These are phyloP conservation scores for Menidia menidia DNA, from an alignment of 2,797 vertebrate genomes.

Conservation along the genomic window DNA sequence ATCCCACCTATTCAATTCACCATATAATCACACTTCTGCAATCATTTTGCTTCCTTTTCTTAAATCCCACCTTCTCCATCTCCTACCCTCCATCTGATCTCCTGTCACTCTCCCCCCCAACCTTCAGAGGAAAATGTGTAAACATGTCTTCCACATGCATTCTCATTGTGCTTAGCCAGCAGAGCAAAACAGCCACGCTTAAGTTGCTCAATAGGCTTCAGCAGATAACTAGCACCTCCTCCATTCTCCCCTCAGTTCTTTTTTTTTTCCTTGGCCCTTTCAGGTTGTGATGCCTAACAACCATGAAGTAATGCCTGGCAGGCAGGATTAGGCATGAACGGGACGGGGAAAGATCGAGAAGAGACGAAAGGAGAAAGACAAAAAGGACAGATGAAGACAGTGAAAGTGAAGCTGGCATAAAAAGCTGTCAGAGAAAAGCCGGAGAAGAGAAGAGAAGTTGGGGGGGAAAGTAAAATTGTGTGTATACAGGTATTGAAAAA, in stretches of 20 bases:
- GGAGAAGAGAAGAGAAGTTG: slow-evolving; percentile 24
- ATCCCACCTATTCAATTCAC: slow-evolving; percentile 52
- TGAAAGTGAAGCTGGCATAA: slow-evolving; percentile 54
- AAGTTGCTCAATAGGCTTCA: slow-evolving; percentile 75
- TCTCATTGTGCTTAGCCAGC: slow-evolving; percentile 75
- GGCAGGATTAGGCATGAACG: slow-evolving; percentile 74
- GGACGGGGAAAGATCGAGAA: slow-evolving; percentile 31
- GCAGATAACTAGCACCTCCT: slow-evolving; percentile 66
- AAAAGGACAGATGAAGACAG: slow-evolving; percentile 58
- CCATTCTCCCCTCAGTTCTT: slow-evolving; percentile 26
- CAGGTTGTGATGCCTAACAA: slow-evolving; percentile 80
- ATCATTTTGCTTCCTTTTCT: slow-evolving; percentile 48
- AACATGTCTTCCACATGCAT: slow-evolving; percentile 75
- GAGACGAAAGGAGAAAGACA: slow-evolving; percentile 45
- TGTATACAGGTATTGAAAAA: slow-evolving; percentile 12
- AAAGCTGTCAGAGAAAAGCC: slow-evolving; percentile 24
- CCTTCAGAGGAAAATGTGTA: slow-evolving; percentile 65
- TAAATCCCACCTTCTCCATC: slow-evolving; percentile 50
- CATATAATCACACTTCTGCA: slow-evolving; percentile 43
- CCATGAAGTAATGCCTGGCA: slow-evolving; percentile 79
- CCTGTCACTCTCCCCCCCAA: slow-evolving; percentile 46
- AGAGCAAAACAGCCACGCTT: slow-evolving; percentile 76
- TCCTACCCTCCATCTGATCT: slow-evolving; percentile 51
- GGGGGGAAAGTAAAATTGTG: slow-evolving; percentile 5
- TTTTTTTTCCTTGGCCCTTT: slow-evolving; percentile 35